Evolutionary conservation across 2,113 vertebrate species (phyloP).

Genomic region (Montifringilla adamsi): DNA sequence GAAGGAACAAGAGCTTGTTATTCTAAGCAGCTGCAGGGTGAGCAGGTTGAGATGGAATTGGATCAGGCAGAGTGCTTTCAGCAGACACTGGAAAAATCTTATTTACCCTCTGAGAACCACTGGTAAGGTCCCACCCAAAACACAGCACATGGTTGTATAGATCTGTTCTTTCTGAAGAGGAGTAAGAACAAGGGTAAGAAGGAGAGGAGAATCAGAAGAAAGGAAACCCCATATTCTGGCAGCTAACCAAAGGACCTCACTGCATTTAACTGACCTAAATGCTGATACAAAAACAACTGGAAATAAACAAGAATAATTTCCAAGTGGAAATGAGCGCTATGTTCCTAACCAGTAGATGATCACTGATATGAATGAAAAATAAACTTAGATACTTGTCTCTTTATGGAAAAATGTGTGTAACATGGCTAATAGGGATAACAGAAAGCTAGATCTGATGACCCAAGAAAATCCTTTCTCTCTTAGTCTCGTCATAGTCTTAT

Average conservation of each 20-base stretch:
- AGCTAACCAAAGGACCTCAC: neutral
- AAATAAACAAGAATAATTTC: neutral
- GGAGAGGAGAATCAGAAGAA: neutral
- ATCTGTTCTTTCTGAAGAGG: neutral
- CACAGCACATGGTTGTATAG: neutral
- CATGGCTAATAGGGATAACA: neutral
- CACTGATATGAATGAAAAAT: neutral
- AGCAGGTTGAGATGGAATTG: neutral
- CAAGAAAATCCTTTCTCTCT: neutral
- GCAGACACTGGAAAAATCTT: neutral
- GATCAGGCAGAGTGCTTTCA: neutral
- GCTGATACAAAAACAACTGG: neutral
- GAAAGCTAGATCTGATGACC: neutral
- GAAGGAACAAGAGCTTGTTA: neutral
- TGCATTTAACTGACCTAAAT: neutral
- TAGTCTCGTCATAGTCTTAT: neutral
- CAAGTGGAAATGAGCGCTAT: neutral
- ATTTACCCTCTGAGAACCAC: neutral
- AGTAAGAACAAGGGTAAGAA: neutral
- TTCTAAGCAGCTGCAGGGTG: neutral
- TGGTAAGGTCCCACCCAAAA: neutral
- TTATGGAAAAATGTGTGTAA: neutral
- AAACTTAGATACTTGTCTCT: neutral
- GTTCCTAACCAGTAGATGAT: neutral
- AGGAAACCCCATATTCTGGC: neutral